phyloP scores from a whole-genome alignment of 2,797 vertebrate species.

The Scolopax bukidnonensis region DNA sequence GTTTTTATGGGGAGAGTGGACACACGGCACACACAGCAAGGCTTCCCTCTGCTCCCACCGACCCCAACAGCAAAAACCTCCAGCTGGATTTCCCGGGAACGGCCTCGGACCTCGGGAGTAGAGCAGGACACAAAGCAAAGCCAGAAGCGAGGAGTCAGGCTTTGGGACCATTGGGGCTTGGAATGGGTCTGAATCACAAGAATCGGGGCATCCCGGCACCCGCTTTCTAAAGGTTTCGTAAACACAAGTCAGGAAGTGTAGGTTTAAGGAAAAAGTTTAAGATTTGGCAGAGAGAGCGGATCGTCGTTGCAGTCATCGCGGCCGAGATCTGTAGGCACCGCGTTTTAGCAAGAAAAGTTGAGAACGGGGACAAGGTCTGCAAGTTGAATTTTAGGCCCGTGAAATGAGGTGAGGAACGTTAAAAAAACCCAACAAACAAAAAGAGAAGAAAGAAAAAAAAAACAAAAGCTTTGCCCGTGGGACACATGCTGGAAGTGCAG shows the following conservation, averaged over 20 bases:
- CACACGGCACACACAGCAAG: background rate
- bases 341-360: slow-evolving; percentile 28
- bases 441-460: background rate
- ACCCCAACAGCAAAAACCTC: background rate
- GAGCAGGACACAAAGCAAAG: background rate
- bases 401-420: background rate
- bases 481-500: slow-evolving; percentile 28
- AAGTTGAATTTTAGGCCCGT: background rate
- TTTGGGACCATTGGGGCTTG: slow-evolving; percentile 17
- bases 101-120: background rate
- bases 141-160: background rate
- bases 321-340: slow-evolving; percentile 45
- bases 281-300: slow-evolving; percentile 67
- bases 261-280: slow-evolving; percentile 52
- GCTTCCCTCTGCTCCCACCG: background rate
- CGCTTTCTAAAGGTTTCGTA: slow-evolving; percentile 32
- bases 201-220: slow-evolving; percentile 22
- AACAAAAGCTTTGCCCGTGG: background rate
- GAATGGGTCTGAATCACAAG: slow-evolving; percentile 63
- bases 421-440: accelerated
- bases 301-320: background rate
- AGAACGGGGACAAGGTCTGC: background rate
- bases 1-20: background rate
- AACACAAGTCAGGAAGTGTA: slow-evolving; percentile 50
- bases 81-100: background rate